These are phyloP conservation scores for Tineola bisselliella DNA, from an alignment of 2,888 invertebrate species.

Conservation along the genomic window DNA sequence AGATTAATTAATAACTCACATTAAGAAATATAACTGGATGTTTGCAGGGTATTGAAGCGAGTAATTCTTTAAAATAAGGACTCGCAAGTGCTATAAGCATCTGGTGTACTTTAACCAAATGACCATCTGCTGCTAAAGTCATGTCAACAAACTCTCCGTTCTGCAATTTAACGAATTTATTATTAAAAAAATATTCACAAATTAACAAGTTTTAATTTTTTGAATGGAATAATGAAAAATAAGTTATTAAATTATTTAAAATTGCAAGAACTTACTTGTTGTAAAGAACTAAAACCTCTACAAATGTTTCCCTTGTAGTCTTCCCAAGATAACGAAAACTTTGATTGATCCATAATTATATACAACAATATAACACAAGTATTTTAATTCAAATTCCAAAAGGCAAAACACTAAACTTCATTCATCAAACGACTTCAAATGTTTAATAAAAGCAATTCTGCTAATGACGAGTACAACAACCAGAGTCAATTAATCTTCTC, in stretches of 20 bases:
- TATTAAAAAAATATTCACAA: too few species aligned
- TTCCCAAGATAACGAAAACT: conserved; percentile 18
- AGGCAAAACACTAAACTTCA: too few species aligned
- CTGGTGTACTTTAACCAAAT: conserved; percentile 21
- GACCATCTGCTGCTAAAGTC: conserved; percentile 20
- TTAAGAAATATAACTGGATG: conserved; percentile 22
- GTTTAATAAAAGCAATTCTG: too few species aligned
- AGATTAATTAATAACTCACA: conserved; percentile 16
- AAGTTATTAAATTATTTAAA: too few species aligned
- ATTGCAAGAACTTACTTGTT: conserved; percentile 17
- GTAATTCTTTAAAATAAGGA: conserved; percentile 20
- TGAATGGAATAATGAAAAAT: too few species aligned
- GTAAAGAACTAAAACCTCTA: conserved; percentile 17
- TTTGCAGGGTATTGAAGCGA: conserved; percentile 18
- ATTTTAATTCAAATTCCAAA: too few species aligned
- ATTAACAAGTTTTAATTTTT: too few species aligned
- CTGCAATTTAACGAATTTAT: conserved; percentile 15
- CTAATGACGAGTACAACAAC: too few species aligned
- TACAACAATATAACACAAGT: neutral
- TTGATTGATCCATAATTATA: neutral
- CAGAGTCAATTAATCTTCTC: too few species aligned
- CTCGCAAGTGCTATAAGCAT: conserved; percentile 20
- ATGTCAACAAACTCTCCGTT: conserved; percentile 22
- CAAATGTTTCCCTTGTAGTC: conserved; percentile 17
- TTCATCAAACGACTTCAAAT: too few species aligned